A percentile compares a stretch with the other conserved stretches of the same genome.
Evolutionary conservation across 1,140 invertebrate species (phyloP).

Genomic region (Zaprionus capensis): DNA sequence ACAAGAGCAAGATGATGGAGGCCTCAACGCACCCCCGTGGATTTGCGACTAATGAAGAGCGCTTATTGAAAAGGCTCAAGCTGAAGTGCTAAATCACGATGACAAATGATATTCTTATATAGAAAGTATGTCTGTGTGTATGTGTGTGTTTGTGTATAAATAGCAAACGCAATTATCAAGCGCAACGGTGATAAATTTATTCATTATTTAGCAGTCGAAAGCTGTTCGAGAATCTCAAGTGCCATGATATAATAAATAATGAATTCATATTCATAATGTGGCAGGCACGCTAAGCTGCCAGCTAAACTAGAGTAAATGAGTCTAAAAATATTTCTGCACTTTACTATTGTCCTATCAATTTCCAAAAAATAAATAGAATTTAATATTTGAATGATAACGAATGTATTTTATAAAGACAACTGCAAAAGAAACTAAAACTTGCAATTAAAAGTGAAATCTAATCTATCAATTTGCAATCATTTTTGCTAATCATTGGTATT

Average conservation of each 20-base stretch:
- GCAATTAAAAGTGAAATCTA: too few species aligned
- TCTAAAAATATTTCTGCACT: neutral
- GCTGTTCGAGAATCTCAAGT: slow-evolving; percentile 5
- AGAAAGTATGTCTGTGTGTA: neutral
- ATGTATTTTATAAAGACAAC: too few species aligned
- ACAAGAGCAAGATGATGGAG: neutral
- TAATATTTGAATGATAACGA: too few species aligned
- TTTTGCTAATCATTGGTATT: too few species aligned
- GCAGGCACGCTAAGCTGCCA: neutral
- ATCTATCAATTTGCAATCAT: too few species aligned
- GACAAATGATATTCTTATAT: slow-evolving; percentile 39
- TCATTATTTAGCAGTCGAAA: slow-evolving; percentile 30
- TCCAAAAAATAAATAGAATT: neutral
- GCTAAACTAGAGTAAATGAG: neutral
- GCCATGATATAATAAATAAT: slow-evolving; percentile 24
- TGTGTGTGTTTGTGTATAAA: neutral
- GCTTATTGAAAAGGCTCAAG: slow-evolving; percentile 42
- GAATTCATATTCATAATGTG: slow-evolving; percentile 16
- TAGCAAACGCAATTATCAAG: slow-evolving; percentile 31
- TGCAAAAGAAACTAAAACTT: too few species aligned
- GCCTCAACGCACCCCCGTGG: slow-evolving; percentile 18
- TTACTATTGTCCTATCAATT: neutral
- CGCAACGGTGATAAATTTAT: slow-evolving; percentile 36
- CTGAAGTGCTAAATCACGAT: slow-evolving; percentile 41
- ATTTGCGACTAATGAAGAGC: slow-evolving; percentile 26